These are phyloP conservation scores for Puffinus mauretanicus DNA, from an alignment of 2,113 vertebrate genomes.

Conservation along the genomic window DNA sequence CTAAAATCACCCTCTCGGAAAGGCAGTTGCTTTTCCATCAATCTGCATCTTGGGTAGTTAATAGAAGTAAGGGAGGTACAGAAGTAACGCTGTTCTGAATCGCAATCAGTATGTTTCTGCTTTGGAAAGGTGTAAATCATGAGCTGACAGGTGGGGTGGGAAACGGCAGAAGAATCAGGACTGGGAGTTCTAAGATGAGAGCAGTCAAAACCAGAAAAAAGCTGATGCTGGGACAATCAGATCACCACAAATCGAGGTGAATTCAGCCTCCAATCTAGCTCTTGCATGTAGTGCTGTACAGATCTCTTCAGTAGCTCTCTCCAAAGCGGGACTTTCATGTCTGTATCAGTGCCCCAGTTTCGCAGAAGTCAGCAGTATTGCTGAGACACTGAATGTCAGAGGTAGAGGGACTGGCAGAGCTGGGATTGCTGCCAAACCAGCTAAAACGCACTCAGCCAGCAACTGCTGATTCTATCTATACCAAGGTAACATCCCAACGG, in stretches of 20 bases:
- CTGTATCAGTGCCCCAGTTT: not conserved
- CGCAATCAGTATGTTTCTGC: not conserved
- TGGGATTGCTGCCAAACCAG: conserved; percentile 1
- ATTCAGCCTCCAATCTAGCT: not conserved
- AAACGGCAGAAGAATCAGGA: not conserved
- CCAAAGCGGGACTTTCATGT: not conserved
- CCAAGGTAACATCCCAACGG: not conserved
- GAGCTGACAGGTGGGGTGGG: not conserved
- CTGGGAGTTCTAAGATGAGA: not conserved
- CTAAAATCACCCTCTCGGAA: not conserved
- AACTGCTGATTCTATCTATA: not conserved
- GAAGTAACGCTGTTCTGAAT: not conserved
- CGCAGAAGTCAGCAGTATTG: not conserved
- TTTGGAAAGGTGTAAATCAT: not conserved
- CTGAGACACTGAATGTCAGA: conserved; percentile 16
- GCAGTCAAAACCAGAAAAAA: not conserved
- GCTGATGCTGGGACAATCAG: not conserved
- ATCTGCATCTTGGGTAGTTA: not conserved
- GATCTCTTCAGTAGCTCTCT: not conserved
- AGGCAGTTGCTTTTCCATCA: not conserved
- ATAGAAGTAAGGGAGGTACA: not conserved
- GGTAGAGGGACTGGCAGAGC: not conserved
- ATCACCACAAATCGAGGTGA: not conserved
- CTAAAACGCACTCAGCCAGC: not conserved
- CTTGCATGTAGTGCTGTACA: not conserved